A percentile compares a stretch with the other conserved stretches of the same genome.
Conservation (phyloP, 1,140 invertebrate species). For the Dolichoris vasculosae region DNA sequence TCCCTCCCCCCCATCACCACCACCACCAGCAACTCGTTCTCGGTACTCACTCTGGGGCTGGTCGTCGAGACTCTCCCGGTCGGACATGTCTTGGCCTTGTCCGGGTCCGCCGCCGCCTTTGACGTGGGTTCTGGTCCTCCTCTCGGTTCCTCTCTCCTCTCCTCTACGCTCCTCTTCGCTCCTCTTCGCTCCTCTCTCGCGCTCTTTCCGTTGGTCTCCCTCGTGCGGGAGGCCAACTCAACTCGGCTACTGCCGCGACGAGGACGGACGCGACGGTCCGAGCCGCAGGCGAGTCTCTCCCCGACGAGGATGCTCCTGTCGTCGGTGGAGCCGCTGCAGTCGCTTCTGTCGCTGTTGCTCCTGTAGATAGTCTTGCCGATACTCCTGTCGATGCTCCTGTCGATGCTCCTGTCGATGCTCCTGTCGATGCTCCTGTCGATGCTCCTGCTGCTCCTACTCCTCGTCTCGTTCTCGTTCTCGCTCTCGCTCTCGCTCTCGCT, state of each 20-base stretch:
- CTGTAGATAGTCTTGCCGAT: background rate
- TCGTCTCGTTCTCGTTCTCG: background rate
- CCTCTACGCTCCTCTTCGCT: constrained; percentile 64
- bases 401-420: background rate
- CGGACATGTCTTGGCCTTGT: constrained; percentile 73
- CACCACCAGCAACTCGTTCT: background rate
- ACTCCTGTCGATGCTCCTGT: background rate
- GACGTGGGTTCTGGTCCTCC: constrained; percentile 3
- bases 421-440: background rate
- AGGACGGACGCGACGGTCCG: background rate
- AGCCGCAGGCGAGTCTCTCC: too few relatives aligned
- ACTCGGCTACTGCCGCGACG: background rate
- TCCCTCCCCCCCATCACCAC: background rate
- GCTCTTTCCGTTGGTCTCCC: constrained; percentile 15
- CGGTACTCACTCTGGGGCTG: constrained; percentile 75
- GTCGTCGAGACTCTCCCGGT: constrained; percentile 78
- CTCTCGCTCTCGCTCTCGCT: background rate
- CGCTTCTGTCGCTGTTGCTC: background rate
- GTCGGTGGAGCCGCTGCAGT: background rate
- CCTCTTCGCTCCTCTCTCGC: constrained; percentile 46
- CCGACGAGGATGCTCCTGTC: too few relatives aligned
- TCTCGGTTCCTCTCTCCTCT: constrained; percentile 57
- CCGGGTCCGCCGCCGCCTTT: constrained; percentile 51
- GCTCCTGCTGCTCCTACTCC: constrained; percentile 2
- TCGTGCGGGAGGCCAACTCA: background rate